Percentiles rank a stretch among this genome's conserved stretches.
phyloP scores from a whole-genome alignment of 2,113 vertebrate species.

The Butorides virescens region DNA sequence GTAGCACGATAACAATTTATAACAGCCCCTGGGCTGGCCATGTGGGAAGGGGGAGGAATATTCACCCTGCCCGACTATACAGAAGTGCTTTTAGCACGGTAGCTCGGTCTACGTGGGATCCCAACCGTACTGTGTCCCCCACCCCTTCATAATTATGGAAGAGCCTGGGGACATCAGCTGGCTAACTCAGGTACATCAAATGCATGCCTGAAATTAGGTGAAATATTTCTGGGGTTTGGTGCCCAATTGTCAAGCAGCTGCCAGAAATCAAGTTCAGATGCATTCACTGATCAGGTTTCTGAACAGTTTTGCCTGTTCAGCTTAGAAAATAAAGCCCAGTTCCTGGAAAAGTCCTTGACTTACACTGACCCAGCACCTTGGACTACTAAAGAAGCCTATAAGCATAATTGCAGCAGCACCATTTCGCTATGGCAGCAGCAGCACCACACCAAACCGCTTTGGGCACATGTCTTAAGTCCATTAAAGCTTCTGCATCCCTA shows the following conservation, averaged over 20 bases:
- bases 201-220: background rate
- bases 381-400: background rate
- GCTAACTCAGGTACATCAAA: background rate
- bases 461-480: background rate
- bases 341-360: background rate
- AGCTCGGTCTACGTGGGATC: background rate
- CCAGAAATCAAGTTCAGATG: background rate
- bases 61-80: background rate
- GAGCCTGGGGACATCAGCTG: background rate
- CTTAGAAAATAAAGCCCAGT: background rate
- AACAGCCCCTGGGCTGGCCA: background rate
- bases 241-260: background rate
- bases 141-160: background rate
- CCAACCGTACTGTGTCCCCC: background rate
- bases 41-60: background rate
- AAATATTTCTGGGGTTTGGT: background rate
- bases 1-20: background rate
- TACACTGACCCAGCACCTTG: background rate
- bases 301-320: background rate
- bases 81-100: background rate
- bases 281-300: background rate
- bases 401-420: background rate
- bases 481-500: background rate
- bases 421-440: background rate
- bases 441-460: background rate